Percentiles rank a stretch among this genome's conserved stretches.
These are phyloP conservation scores for Myrmophylax atrothorax DNA, from an alignment of 2,113 vertebrate species.

Conservation along the genomic window DNA sequence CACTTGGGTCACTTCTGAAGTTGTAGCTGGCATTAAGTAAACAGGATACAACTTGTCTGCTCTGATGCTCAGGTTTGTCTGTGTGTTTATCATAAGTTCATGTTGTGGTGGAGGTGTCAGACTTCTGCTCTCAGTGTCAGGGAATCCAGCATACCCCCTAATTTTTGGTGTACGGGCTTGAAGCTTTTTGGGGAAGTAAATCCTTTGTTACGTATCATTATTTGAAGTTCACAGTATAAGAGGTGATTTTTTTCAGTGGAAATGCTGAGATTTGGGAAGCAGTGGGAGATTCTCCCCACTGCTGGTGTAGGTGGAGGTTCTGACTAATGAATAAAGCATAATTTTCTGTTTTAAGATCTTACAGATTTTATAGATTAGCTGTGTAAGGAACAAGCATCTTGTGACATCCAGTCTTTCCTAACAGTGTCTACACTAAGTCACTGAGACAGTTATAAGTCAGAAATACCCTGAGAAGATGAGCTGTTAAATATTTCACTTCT, in stretches of 20 bases:
- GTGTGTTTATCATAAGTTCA: neutral
- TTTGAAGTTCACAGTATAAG: rapidly evolving
- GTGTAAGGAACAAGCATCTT: neutral
- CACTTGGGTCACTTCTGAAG: neutral
- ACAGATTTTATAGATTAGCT: neutral
- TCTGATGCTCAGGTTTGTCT: neutral
- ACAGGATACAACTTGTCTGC: neutral
- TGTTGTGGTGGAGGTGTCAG: neutral
- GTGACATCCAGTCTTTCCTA: neutral
- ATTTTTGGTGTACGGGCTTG: neutral
- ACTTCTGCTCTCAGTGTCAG: neutral
- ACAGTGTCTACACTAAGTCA: neutral
- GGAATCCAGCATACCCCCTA: neutral
- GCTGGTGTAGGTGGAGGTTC: neutral
- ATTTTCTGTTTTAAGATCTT: neutral
- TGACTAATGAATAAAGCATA: neutral
- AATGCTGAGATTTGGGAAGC: neutral
- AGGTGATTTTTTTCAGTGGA: neutral
- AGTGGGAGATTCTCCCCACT: neutral
- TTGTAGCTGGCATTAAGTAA: neutral
- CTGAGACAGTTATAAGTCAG: neutral
- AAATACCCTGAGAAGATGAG: neutral
- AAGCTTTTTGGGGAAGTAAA: neutral
- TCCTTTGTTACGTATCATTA: neutral
- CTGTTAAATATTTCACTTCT: neutral